Percentiles rank a stretch among this genome's conserved stretches.
Conservation (phyloP, 1,140 invertebrate species). For the Telenomus remus region DNA sequence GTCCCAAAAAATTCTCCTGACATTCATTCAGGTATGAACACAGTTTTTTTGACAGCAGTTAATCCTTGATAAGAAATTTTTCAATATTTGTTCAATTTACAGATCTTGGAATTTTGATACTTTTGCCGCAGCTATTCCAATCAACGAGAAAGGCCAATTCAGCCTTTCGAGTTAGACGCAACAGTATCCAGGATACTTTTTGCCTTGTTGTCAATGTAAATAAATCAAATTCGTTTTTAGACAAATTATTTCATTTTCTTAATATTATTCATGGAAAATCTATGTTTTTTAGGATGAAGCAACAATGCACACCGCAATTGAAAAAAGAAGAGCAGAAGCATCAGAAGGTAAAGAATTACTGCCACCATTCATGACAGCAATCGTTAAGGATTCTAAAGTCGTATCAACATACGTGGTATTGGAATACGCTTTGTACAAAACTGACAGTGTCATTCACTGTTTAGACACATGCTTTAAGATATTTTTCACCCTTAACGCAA, state of each 20-base stretch:
- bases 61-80: too few relatives aligned
- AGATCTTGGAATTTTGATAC: constrained; percentile 27
- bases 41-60: not conserved
- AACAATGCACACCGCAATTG: constrained; percentile 5
- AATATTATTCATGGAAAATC: not conserved
- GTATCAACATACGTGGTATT: constrained; percentile 26
- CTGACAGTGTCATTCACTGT: constrained; percentile 33
- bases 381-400: constrained; percentile 21
- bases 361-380: constrained; percentile 37
- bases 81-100: not conserved
- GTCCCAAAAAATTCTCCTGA: constrained; percentile 27
- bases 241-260: not conserved
- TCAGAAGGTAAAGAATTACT: constrained; percentile 25
- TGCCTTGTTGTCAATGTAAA: constrained; percentile 33
- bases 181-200: constrained; percentile 43
- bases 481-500: constrained; percentile 26
- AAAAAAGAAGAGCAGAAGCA: constrained; percentile 25
- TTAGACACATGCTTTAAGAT: constrained; percentile 40
- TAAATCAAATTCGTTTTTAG: not conserved
- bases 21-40: constrained; percentile 15
- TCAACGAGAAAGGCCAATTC: constrained; percentile 48
- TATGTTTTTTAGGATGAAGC: constrained; percentile 11
- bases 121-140: constrained; percentile 42
- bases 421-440: constrained; percentile 35
- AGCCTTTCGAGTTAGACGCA: constrained; percentile 39